A percentile compares a stretch with the other conserved stretches of the same genome.
Conservation (phyloP, 1,140 invertebrate genomes). For the Megalonaias nervosa region DNA sequence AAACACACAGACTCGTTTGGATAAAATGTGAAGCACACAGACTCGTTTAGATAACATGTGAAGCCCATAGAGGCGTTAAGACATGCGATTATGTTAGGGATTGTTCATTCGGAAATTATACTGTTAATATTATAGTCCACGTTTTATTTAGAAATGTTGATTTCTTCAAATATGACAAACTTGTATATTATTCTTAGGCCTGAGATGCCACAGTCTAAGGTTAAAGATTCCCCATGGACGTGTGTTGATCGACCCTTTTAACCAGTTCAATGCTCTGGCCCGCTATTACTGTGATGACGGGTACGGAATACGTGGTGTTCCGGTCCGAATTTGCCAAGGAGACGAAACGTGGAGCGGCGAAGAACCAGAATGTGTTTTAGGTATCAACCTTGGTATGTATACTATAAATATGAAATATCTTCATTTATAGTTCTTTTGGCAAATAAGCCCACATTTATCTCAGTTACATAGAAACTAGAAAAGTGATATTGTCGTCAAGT, state of each 20-base stretch:
- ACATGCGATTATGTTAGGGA: background rate
- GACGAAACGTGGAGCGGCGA: constrained; percentile 23
- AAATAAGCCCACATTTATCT: too few relatives aligned
- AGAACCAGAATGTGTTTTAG: constrained; percentile 15
- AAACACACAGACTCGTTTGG: background rate
- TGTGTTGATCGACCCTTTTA: constrained; percentile 39
- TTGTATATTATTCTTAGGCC: constrained; percentile 31
- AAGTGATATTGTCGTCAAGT: too few relatives aligned
- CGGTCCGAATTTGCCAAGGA: constrained; percentile 15
- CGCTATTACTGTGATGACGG: constrained; percentile 71
- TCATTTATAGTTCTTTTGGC: too few relatives aligned
- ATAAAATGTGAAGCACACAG: background rate
- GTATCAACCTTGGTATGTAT: background rate
- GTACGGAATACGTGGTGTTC: constrained; percentile 47
- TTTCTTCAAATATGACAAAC: background rate
- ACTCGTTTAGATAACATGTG: background rate
- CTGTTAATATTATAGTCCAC: background rate
- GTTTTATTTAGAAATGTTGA: background rate
- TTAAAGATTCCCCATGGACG: constrained; percentile 38
- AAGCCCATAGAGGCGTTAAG: background rate
- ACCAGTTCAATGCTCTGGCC: constrained; percentile 69
- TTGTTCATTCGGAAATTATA: background rate
- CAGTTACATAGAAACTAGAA: too few relatives aligned
- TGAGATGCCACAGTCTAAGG: constrained; percentile 26
- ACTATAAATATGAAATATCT: too few relatives aligned